Conservation (phyloP, 2,797 vertebrate genomes). For the Pelodytes ibericus region DNA sequence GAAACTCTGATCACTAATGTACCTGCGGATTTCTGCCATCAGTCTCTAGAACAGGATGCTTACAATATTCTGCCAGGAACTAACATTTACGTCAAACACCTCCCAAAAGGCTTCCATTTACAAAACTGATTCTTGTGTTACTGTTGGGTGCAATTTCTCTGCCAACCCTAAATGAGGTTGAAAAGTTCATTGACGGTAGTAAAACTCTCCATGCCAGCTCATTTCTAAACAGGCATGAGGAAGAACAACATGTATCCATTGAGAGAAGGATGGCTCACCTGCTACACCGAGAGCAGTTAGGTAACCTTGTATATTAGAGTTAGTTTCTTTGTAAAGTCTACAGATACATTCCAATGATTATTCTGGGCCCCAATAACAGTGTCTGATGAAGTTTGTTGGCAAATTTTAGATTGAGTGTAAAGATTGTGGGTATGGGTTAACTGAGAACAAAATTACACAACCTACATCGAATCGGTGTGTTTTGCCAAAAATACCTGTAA, state of each 20-base stretch:
- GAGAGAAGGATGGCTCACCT: not conserved
- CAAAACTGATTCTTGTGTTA: not conserved
- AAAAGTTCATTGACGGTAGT: conserved; percentile 5
- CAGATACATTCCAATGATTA: too few species aligned
- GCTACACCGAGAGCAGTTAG: too few species aligned
- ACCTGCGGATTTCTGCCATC: not conserved
- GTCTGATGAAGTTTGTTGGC: too few species aligned
- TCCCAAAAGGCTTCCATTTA: not conserved
- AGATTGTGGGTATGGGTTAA: too few species aligned
- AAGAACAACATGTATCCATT: not conserved
- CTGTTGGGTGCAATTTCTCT: conserved; percentile 11
- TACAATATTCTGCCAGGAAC: not conserved
- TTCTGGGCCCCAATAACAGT: too few species aligned
- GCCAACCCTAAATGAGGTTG: conserved; percentile 14
- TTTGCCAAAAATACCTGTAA: too few species aligned
- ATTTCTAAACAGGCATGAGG: not conserved
- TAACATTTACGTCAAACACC: not conserved
- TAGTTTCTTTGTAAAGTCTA: too few species aligned
- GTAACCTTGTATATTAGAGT: too few species aligned
- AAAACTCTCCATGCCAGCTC: not conserved
- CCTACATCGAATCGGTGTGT: too few species aligned
- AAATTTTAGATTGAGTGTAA: too few species aligned
- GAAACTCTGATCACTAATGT: not conserved
- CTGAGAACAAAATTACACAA: too few species aligned
- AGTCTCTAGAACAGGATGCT: not conserved